Evolutionary conservation across 2,113 vertebrate genomes (phyloP), one percentile per base, ranked within the genome.

Genomic region (Vimba vimba): DNA sequence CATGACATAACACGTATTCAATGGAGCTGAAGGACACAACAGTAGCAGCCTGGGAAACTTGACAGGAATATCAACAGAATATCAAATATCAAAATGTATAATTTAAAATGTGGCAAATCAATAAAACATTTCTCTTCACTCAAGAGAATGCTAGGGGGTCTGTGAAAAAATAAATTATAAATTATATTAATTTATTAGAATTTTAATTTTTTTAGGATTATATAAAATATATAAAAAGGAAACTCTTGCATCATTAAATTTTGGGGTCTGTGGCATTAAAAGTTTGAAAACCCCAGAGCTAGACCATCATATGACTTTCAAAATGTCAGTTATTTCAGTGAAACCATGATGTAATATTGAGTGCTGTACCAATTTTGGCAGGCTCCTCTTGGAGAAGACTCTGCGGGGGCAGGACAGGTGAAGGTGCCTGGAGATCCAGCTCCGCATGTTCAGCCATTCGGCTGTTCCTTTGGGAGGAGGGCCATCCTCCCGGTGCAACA

Each of bases 391-490:
- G 88, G 96, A 96, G 92, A 99, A 99, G 80, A 99, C 94, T 0
- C 97, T 95, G 62, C 97, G 96, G 0, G 97, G 97, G 30, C 98
- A 99, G 92, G 96, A 93, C 50, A 99, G 95, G 83, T 99, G 98
- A 45, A 98, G 94, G 90, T 99, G 98, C 59, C 95, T 96, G 0
- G 96, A 99, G 85, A 98, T 97, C 97, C 98, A 99, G 93, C 95
- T 97, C 1, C 97, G 84, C 97, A 98, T 98, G 94, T 98, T 99
- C 9, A 99, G 96, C 98, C 97, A 98, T 52, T 99, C 97, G 0
- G 95, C 97, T 0, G 98, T 98, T 5, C 95, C 96, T 50, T 92
- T 93, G 0, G 97, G 98, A 0, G 93, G 93, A 0, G 97, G 96
- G 0, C 97, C 97, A 0, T 99, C 98, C 92, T 99, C 96, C 36